Base-by-base conservation (phyloP, 2,888 invertebrate genomes). In the Carabus problematicus region DNA sequence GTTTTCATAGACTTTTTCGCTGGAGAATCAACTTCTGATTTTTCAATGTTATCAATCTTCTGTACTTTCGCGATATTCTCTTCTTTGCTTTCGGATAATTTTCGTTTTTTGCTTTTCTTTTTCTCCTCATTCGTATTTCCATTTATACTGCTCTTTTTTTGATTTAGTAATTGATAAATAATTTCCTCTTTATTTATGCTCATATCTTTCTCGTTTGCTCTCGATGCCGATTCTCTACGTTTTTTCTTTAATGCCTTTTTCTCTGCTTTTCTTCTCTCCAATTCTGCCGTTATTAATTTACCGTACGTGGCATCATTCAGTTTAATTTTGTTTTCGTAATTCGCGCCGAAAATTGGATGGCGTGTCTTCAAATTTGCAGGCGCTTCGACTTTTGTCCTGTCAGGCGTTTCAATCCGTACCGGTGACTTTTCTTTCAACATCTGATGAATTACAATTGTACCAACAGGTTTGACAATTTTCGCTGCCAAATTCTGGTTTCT, bases 331-430 rank as follows among this genome's bases (percentile, higher is more conserved):
- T 73, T 63, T 72, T 76, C 70, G 69, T 75, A 79, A 62, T 76
- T 72, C 11, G 71, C 63, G 7, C 79, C 79, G 69, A 79, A 79
- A 39, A 79, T 64, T 0, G 79, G 77, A 73, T 79, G 79, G 7
- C 78, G 72, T 1, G 71, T 70, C 71, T 76, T 78, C 40, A 78
- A 68, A 67, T 75, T 72, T 7, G 70, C 71, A n/a, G 78, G 78
- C 11, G 75, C 45, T 16, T 73, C 63, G 12, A 75, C 62, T 7
- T 70, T 55, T 45, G 71, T 68, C 55, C 71, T 72, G 56, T 75
- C 72, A 11, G 62, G 62, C 4, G 60, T n/a, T 29, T 67, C 12
- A 6, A 70, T 16, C 14, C 42, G 42, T 40, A 70, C 56, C 39
- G 39, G 16, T 40, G 45, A n/a, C 18, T 64, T 63, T 8, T 52